Conservation (phyloP, 2,888 invertebrate genomes). For the Amblyjoppa fuscipennis region DNA sequence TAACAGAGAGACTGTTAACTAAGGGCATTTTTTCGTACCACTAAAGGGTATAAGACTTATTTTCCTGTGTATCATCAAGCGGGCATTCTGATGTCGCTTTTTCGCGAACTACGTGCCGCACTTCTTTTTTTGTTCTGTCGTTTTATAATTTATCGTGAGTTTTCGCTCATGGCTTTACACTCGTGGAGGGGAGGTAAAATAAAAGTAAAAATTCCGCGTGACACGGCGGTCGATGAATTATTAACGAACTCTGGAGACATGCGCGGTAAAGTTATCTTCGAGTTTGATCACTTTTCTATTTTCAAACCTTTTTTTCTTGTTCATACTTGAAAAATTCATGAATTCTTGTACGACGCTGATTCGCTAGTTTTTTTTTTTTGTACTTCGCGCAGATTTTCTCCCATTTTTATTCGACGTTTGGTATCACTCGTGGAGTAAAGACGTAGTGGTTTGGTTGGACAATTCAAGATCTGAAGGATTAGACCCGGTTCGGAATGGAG, state of each 20-base stretch:
- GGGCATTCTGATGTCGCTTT: not conserved
- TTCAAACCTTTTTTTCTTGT: not conserved
- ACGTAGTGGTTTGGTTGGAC: not conserved
- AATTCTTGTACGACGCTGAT: not conserved
- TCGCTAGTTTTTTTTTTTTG: not conserved
- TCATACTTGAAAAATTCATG: not conserved
- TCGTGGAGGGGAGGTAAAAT: not conserved
- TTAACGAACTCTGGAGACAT: not conserved
- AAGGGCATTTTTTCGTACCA: not conserved
- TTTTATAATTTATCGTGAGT: not conserved
- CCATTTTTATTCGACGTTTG: not conserved
- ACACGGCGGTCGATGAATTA: not conserved
- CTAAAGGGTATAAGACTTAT: not conserved
- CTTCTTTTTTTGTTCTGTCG: not conserved
- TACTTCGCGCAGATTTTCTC: not conserved
- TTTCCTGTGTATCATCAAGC: not conserved
- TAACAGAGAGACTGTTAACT: not conserved
- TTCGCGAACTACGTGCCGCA: not conserved
- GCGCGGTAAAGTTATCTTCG: slow-evolving; percentile 6
- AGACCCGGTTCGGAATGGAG: no score
- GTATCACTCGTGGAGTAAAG: not conserved
- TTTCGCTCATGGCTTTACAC: not conserved
- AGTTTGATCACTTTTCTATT: not conserved
- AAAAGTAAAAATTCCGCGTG: not conserved
- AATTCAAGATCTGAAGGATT: no score